These are phyloP conservation scores for Mirza zaza DNA, from an alignment of 2,113 vertebrate genomes.

Conservation along the genomic window DNA sequence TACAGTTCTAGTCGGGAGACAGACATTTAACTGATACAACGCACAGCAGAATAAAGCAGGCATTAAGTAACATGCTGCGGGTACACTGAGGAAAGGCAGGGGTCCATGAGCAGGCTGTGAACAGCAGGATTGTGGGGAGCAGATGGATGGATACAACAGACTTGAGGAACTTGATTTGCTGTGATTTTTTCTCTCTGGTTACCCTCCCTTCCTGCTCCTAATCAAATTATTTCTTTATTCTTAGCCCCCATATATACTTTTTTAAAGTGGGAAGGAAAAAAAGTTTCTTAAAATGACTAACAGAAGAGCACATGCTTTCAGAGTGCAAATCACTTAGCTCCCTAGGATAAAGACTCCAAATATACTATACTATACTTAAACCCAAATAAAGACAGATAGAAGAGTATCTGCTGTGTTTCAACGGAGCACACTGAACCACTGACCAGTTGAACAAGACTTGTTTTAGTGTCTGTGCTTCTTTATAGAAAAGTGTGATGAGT, in stretches of 20 bases:
- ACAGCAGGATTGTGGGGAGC: not conserved
- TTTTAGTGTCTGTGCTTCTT: not conserved
- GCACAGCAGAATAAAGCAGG: not conserved
- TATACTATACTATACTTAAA: not conserved
- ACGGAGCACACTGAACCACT: not conserved
- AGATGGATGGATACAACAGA: not conserved
- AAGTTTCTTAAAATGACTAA: constrained; percentile 51
- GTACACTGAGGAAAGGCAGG: not conserved
- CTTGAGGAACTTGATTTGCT: not conserved
- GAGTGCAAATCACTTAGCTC: not conserved
- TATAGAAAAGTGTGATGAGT: not conserved
- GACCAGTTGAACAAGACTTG: not conserved
- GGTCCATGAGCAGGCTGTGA: accelerated
- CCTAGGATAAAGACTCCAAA: constrained; percentile 28
- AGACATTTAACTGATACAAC: not conserved
- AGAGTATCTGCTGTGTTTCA: constrained; percentile 12
- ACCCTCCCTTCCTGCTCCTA: not conserved
- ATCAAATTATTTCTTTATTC: constrained; percentile 23
- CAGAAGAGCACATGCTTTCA: not conserved
- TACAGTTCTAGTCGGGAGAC: not conserved
- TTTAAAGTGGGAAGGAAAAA: not conserved
- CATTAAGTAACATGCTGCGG: not conserved
- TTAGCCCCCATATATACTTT: not conserved
- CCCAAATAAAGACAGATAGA: constrained; percentile 4
- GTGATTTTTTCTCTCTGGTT: not conserved